These are phyloP conservation scores for Neostethus bicornis DNA, from an alignment of 2,797 vertebrate genomes.

Conservation along the genomic window DNA sequence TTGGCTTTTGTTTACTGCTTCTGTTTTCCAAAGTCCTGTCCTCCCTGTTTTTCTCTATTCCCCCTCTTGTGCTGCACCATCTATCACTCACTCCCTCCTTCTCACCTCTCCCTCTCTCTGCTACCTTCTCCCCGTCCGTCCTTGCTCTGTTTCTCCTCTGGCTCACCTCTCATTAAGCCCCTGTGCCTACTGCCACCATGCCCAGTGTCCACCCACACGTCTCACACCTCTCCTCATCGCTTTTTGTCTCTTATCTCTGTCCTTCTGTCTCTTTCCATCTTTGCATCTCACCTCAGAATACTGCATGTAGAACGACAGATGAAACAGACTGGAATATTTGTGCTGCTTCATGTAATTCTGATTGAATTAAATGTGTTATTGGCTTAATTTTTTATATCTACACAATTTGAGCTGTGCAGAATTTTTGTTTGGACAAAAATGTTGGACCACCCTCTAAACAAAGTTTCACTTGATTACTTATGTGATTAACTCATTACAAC, in stretches of 20 bases:
- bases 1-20: slow-evolving; percentile 75
- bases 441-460: too few relatives aligned
- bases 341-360: background rate
- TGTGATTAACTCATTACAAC: too few relatives aligned
- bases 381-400: too few relatives aligned
- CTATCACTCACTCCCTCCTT: slow-evolving; percentile 77
- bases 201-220: slow-evolving; percentile 76
- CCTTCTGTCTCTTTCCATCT: slow-evolving; percentile 44
- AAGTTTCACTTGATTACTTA: too few relatives aligned
- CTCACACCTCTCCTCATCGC: slow-evolving; percentile 64
- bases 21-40: slow-evolving; percentile 63
- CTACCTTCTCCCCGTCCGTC: slow-evolving; percentile 64
- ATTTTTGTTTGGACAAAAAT: too few relatives aligned
- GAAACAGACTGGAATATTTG: background rate
- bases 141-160: slow-evolving; percentile 78
- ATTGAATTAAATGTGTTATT: background rate
- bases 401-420: too few relatives aligned
- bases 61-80: slow-evolving; percentile 64
- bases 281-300: slow-evolving; percentile 17
- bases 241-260: slow-evolving; percentile 58
- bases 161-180: slow-evolving; percentile 81
- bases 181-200: slow-evolving; percentile 72
- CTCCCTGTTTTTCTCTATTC: slow-evolving; percentile 53
- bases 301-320: background rate
- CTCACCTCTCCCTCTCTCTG: slow-evolving; percentile 68